Conservation (phyloP, 2,888 invertebrate genomes). For the Slavum lentiscoides region DNA sequence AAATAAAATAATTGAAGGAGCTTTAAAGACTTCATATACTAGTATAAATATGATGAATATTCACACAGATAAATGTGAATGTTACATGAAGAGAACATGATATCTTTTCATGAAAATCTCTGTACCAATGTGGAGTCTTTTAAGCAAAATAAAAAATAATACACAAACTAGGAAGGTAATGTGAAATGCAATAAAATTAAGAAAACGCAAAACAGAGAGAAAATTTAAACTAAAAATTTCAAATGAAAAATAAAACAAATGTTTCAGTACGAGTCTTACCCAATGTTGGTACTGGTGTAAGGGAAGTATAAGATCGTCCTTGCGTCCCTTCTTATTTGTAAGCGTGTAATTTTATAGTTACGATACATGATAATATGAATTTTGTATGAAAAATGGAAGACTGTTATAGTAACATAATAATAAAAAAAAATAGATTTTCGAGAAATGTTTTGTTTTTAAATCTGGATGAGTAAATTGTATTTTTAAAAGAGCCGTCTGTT, state of each 20-base stretch:
- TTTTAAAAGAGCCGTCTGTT: not conserved
- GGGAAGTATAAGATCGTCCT: slow-evolving; percentile 65
- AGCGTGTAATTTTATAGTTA: slow-evolving; percentile 54
- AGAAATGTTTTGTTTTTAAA: not conserved
- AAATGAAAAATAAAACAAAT: slow-evolving; percentile 26
- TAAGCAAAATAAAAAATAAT: slow-evolving; percentile 23
- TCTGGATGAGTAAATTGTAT: not conserved
- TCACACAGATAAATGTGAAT: not conserved
- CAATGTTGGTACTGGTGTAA: slow-evolving; percentile 61
- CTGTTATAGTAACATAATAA: slow-evolving; percentile 20
- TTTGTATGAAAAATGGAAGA: slow-evolving; percentile 30
- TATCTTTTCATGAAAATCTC: not conserved
- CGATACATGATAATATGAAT: slow-evolving; percentile 29
- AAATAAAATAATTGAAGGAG: slow-evolving; percentile 5
- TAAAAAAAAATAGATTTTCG: not conserved
- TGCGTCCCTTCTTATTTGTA: slow-evolving; percentile 58
- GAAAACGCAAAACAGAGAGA: slow-evolving; percentile 10
- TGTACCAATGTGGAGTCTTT: not conserved
- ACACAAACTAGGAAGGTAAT: not conserved
- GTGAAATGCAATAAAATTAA: not conserved
- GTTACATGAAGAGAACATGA: not conserved
- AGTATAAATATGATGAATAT: not conserved
- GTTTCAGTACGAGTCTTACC: slow-evolving; percentile 56
- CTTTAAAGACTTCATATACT: not conserved
- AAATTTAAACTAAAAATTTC: not conserved